A percentile compares a stretch with the other conserved stretches of the same genome.
Conservation (phyloP, 1,140 invertebrate species). For the Apocrypta bakeri region DNA sequence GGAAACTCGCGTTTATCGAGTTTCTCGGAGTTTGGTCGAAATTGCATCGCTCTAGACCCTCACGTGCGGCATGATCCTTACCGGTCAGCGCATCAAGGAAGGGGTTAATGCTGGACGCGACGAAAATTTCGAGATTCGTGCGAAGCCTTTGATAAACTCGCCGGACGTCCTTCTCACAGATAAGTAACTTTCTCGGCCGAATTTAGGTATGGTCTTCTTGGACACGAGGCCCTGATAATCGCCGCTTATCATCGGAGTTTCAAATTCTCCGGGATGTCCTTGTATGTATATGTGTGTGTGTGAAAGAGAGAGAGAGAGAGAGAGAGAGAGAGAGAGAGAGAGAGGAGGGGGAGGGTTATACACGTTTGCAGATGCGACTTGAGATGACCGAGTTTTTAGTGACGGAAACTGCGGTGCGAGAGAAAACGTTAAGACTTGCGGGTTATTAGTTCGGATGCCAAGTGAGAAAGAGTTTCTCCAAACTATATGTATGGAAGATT, state of each 20-base stretch:
- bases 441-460: neutral
- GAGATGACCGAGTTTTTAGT: neutral
- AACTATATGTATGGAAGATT: neutral
- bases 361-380: no score
- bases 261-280: neutral
- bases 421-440: neutral
- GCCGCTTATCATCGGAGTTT: neutral
- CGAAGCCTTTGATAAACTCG: conserved; percentile 31
- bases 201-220: neutral
- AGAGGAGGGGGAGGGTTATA: no score
- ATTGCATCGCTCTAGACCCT: conserved; percentile 24
- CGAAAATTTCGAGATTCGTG: conserved; percentile 36
- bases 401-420: neutral
- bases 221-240: conserved; percentile 6
- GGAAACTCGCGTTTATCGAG: conserved; percentile 35
- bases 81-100: neutral
- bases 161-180: neutral
- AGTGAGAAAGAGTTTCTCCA: no score
- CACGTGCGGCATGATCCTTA: neutral
- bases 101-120: conserved; percentile 33
- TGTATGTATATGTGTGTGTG: neutral
- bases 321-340: neutral
- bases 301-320: neutral
- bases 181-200: neutral
- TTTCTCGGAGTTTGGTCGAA: conserved; percentile 46